A percentile compares a stretch with the other conserved stretches of the same genome.
phyloP scores from a whole-genome alignment of 2,888 invertebrate genomes.

The Rhabditophanes sp. region DNA sequence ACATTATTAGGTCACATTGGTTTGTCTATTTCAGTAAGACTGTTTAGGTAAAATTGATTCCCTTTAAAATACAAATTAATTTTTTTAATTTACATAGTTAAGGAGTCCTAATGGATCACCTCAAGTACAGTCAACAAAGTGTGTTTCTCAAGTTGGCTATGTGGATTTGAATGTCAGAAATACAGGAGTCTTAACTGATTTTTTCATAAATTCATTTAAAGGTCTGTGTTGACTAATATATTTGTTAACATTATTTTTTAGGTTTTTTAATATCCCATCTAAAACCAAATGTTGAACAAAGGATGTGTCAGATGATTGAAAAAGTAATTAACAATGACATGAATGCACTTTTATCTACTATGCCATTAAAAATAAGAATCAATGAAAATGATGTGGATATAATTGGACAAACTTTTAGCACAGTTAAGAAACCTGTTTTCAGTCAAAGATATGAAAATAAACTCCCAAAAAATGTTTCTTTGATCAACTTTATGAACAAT shows the following conservation, averaged over 20 bases:
- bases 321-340: constrained; percentile 37
- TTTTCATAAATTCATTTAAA: constrained; percentile 42
- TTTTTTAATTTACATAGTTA: constrained; percentile 11
- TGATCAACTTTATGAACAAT: constrained; percentile 34
- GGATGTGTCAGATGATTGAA: constrained; percentile 43
- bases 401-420: constrained; percentile 28
- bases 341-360: constrained; percentile 33
- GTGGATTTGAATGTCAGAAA: constrained; percentile 41
- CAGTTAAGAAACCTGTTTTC: constrained; percentile 9
- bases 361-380: constrained; percentile 39
- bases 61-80: background rate
- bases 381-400: constrained; percentile 39
- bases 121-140: constrained; percentile 34
- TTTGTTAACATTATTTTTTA: constrained; percentile 10
- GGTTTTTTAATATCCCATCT: constrained; percentile 39
- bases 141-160: constrained; percentile 34
- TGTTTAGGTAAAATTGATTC: constrained; percentile 21
- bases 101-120: constrained; percentile 36
- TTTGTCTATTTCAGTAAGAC: constrained; percentile 33
- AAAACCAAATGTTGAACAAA: constrained; percentile 41
- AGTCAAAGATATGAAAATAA: constrained; percentile 3
- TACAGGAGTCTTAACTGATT: constrained; percentile 41
- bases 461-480: constrained; percentile 20
- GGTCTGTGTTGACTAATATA: constrained; percentile 12
- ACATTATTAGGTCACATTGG: constrained; percentile 40